phyloP scores from a whole-genome alignment of 2,113 vertebrate genomes.

The Cricetomys ansorgei region DNA sequence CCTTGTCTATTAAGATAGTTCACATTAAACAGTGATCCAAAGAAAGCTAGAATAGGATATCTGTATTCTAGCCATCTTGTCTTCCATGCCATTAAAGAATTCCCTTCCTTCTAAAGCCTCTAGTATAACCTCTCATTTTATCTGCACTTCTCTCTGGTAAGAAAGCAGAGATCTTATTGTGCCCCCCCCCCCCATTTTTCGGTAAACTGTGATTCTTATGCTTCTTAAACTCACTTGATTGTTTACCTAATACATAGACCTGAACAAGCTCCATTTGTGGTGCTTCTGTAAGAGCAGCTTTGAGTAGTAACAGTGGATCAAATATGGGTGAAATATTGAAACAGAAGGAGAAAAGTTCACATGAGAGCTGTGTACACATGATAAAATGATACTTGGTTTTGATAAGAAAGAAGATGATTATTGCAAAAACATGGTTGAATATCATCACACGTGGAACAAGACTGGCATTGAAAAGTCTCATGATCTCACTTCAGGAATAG shows the following conservation, averaged over 20 bases:
- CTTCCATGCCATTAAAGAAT: not conserved
- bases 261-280: not conserved
- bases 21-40: not conserved
- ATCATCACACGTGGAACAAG: not conserved
- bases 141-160: not conserved
- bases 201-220: not conserved
- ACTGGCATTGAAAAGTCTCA: not conserved
- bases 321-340: not conserved
- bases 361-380: not conserved
- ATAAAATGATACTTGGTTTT: not conserved
- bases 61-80: not conserved
- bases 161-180: not conserved
- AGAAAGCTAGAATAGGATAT: not conserved
- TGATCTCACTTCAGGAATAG: not conserved
- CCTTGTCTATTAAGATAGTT: not conserved
- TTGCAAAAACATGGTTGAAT: not conserved
- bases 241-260: not conserved
- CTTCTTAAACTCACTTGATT: not conserved
- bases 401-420: not conserved
- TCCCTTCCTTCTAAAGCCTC: not conserved
- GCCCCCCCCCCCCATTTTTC: not conserved
- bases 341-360: not conserved
- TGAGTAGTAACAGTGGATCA: not conserved
- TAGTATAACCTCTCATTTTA: not conserved
- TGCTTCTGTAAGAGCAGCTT: not conserved